Base-by-base conservation (phyloP, 1,140 invertebrate species). In the Drosophila asahinai region DNA sequence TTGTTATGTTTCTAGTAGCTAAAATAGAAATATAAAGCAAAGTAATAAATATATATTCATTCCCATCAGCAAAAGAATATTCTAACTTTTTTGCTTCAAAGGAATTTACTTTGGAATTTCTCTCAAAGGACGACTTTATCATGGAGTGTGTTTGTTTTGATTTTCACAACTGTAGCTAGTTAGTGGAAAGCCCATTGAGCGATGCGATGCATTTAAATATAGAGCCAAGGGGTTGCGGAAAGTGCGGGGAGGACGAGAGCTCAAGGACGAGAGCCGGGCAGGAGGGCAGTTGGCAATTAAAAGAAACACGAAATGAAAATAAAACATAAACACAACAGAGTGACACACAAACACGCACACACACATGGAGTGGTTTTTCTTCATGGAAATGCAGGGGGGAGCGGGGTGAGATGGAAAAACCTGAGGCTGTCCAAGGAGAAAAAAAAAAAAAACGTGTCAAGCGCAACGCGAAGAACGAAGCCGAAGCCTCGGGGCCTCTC, bases 151-250 rank as follows among this genome's bases (percentile, higher is more conserved):
- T 73, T 73, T 72, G 22, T 64, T 58, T 54, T 72, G 55, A 38
- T 77, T 58, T 72, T 59, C 52, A 33, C 63, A 43, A 33, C 36
- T 70, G 63, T 22, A 68, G 66, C 61, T 67, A 47, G 72, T 77
- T 77, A 45, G 74, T 45, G 43, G 27, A 38, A 48, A 55, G 30
- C 51, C 27, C 27, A 30, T 30, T 62, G 64, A 52, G 61, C 61
- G 48, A 78, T 55, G 61, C 61, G 43, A 78, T 83, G 80, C 78
- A 75, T 86, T 86, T 86, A 86, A 86, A 86, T 86, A 86, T 86
- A 86, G 63, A 62, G 72, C 17, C 14, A 30, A 36, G 43, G 6
- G 66, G 38, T 0, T 17, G 27, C 2, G 40, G 9, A 30, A 11
- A 40, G 2, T 45, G 55, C 14, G 51, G 22, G 25, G 27, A 7